Conservation (phyloP, 2,888 invertebrate species). For the Machimus rusticus region DNA sequence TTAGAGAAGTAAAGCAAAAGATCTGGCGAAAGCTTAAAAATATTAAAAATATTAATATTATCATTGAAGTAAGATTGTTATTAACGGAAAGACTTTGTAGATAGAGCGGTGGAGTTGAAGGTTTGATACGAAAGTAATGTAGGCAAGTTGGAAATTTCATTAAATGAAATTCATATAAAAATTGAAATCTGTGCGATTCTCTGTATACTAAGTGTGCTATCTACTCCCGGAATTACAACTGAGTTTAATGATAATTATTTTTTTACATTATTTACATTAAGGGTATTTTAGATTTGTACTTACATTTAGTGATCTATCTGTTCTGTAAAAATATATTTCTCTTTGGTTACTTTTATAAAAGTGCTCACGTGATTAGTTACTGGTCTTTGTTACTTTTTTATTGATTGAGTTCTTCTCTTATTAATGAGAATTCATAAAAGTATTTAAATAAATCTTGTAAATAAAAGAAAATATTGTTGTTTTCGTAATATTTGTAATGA, state of each 20-base stretch:
- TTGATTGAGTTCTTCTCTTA: neutral
- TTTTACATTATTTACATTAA: conserved; percentile 1
- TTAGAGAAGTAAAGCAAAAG: neutral
- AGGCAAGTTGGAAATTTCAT: neutral
- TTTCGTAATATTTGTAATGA: neutral
- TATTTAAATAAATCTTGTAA: conserved; percentile 40
- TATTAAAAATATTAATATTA: neutral
- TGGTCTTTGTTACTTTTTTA: neutral
- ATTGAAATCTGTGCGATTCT: neutral
- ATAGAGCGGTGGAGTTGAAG: neutral
- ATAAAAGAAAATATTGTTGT: neutral
- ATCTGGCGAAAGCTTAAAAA: neutral
- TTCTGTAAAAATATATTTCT: neutral
- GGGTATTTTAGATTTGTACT: neutral
- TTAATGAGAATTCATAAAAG: conserved; percentile 20
- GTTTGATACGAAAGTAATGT: neutral
- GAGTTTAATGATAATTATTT: conserved; percentile 15
- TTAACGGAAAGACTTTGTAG: neutral
- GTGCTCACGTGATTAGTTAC: conserved; percentile 15
- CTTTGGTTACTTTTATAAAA: conserved; percentile 2
- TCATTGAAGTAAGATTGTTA: neutral
- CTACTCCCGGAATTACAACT: neutral
- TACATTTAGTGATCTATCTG: neutral
- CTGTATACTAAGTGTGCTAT: neutral
- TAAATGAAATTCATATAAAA: neutral